These are phyloP conservation scores for Himalopsyche japonica DNA, from an alignment of 2,888 invertebrate genomes.

Conservation along the genomic window DNA sequence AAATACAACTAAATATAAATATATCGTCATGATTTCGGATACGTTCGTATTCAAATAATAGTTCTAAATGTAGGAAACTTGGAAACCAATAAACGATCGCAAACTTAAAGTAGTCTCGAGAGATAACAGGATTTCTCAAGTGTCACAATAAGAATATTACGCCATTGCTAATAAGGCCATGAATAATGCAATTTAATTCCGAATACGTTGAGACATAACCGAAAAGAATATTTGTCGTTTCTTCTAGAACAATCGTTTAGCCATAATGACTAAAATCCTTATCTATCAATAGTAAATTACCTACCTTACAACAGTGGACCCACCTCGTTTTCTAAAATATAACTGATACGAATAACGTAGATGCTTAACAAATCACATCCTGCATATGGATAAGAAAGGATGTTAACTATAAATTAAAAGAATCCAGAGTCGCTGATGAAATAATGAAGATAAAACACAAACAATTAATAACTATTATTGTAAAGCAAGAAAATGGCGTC, in stretches of 20 bases:
- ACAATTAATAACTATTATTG: slow-evolving; percentile 28
- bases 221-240: not conserved
- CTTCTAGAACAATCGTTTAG: not conserved
- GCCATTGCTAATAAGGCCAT: not conserved
- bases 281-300: slow-evolving; percentile 6
- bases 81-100: not conserved
- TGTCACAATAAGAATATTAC: not conserved
- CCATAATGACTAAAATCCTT: slow-evolving; percentile 1
- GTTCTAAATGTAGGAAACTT: too few relatives aligned
- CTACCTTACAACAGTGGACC: slow-evolving; percentile 14
- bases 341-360: not conserved
- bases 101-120: not conserved
- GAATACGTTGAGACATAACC: not conserved
- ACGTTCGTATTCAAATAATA: too few relatives aligned
- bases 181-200: not conserved
- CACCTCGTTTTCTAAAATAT: slow-evolving; percentile 16
- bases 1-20: too few relatives aligned
- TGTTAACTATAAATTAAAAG: not conserved
- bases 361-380: not conserved
- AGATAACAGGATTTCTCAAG: not conserved
- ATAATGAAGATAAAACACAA: not conserved
- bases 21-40: too few relatives aligned
- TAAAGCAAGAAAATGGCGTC: slow-evolving; percentile 60
- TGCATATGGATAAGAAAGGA: not conserved
- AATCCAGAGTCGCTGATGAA: not conserved